A percentile compares a stretch with the other conserved stretches of the same genome.
Conservation (phyloP, 2,888 invertebrate genomes). For the Fragum whitleyi region DNA sequence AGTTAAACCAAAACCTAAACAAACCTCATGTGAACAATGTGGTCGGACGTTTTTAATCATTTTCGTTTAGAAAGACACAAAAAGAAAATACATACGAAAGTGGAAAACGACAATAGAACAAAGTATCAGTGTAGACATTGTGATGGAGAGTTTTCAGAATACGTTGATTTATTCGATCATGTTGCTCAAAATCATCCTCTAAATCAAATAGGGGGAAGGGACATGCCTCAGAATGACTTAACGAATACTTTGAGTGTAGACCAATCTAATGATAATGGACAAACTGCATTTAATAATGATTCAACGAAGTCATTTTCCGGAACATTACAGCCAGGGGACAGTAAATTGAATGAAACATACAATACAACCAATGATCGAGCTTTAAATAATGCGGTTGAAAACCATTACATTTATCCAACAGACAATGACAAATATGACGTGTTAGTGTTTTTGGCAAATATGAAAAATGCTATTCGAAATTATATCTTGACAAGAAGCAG, state of each 20-base stretch:
- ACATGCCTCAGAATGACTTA: neutral
- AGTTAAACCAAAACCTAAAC: neutral
- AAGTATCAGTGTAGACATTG: slow-evolving; percentile 10
- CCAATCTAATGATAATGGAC: neutral
- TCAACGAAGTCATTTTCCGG: neutral
- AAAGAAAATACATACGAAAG: neutral
- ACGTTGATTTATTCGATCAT: slow-evolving; percentile 16
- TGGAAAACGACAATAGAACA: neutral
- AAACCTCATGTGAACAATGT: neutral
- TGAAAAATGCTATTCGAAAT: slow-evolving; percentile 19
- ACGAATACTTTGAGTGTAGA: neutral
- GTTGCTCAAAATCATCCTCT: neutral
- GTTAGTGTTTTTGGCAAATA: slow-evolving; percentile 41
- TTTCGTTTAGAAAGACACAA: neutral
- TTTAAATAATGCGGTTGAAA: slow-evolving; percentile 20
- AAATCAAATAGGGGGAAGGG: neutral
- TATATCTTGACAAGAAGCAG: slow-evolving; percentile 16
- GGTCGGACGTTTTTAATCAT: neutral
- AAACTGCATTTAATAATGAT: neutral
- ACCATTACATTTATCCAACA: slow-evolving; percentile 33
- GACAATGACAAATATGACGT: slow-evolving; percentile 39
- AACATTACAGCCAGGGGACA: neutral
- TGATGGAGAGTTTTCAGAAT: neutral
- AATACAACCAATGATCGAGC: slow-evolving; percentile 17
- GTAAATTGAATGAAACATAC: neutral